phyloP scores from a whole-genome alignment of 2,797 vertebrate genomes.

The Poeciliopsis gracilis region DNA sequence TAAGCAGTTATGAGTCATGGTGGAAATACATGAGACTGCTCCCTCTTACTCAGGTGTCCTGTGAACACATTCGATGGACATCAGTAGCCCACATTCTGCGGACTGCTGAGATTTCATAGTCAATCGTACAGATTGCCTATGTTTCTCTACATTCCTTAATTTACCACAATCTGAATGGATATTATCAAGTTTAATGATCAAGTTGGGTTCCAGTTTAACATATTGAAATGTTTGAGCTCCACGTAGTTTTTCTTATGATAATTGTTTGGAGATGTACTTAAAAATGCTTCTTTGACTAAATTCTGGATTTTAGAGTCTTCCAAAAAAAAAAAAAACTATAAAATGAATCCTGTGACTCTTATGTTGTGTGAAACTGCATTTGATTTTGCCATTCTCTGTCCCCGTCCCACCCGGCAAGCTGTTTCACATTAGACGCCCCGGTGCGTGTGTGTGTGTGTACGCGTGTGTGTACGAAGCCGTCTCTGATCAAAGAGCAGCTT shows the following conservation, averaged over 20 bases:
- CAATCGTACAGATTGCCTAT: too few relatives aligned
- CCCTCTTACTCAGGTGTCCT: too few relatives aligned
- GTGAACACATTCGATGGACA: too few relatives aligned
- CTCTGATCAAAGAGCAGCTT: slow-evolving; percentile 29
- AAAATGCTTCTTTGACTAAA: background rate
- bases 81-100: too few relatives aligned
- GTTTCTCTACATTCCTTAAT: too few relatives aligned
- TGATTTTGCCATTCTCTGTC: background rate
- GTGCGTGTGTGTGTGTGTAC: background rate
- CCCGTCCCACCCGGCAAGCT: slow-evolving; percentile 1
- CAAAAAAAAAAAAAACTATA: background rate
- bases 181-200: background rate
- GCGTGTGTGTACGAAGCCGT: background rate
- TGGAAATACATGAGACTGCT: background rate
- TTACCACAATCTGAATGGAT: too few relatives aligned
- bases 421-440: slow-evolving; percentile 10
- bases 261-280: background rate
- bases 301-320: background rate
- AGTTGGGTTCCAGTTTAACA: background rate
- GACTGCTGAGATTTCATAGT: too few relatives aligned
- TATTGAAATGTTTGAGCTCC: background rate
- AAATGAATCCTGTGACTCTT: background rate
- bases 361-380: background rate
- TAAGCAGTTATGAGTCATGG: background rate
- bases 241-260: background rate